A percentile compares a stretch with the other conserved stretches of the same genome.
These are phyloP conservation scores for Ceryle rudis DNA, from an alignment of 2,797 vertebrate species.

Conservation along the genomic window DNA sequence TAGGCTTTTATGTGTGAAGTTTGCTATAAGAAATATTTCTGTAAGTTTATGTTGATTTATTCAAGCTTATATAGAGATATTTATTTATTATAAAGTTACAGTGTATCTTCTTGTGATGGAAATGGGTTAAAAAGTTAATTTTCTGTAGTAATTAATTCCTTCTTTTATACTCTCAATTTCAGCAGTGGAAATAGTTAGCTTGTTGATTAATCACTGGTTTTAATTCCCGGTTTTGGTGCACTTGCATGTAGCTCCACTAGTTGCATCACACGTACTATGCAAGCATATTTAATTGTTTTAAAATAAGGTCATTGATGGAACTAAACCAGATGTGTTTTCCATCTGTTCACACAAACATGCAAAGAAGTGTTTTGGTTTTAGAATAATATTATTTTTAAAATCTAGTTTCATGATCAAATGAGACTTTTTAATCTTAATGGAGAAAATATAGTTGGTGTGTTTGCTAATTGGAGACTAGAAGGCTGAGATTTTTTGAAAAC, in stretches of 20 bases:
- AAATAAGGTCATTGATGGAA: constrained; percentile 1
- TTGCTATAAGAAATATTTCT: not conserved
- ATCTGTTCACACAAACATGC: not conserved
- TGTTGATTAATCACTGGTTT: not conserved
- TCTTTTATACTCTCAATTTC: not conserved
- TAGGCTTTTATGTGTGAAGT: not conserved
- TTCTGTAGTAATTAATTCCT: not conserved
- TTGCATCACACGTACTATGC: not conserved
- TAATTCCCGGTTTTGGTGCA: not conserved
- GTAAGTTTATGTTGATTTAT: not conserved
- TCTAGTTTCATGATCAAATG: not conserved
- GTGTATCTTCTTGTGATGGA: not conserved
- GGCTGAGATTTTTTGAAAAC: not conserved
- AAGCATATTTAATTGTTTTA: constrained; percentile 31
- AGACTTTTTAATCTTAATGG: not conserved
- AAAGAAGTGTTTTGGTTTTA: not conserved
- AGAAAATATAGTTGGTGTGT: not conserved
- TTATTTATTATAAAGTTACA: not conserved
- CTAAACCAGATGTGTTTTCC: constrained; percentile 7
- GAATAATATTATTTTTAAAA: not conserved
- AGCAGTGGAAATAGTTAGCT: not conserved
- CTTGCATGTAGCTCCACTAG: not conserved
- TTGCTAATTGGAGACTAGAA: not conserved
- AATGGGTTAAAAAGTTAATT: not conserved
- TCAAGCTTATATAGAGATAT: not conserved